A percentile compares a stretch with the other conserved stretches of the same genome.
phyloP scores from a whole-genome alignment of 2,113 vertebrate species.

The Hyperoodon ampullatus region DNA sequence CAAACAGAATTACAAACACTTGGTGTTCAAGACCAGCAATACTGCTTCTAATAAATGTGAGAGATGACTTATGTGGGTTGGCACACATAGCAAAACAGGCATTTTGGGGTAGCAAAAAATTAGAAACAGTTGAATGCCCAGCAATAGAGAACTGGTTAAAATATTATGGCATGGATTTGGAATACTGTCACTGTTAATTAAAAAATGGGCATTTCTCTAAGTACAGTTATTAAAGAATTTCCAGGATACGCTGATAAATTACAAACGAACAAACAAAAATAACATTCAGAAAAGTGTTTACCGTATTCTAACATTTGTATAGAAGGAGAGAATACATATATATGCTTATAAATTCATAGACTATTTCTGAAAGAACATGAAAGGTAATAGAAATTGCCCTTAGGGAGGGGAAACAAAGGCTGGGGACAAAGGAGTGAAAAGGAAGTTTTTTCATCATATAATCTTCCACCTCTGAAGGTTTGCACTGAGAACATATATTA shows the following conservation, averaged over 20 bases:
- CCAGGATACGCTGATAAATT: background rate
- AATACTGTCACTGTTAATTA: background rate
- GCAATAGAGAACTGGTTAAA: background rate
- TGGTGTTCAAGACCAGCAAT: background rate
- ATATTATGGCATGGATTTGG: background rate
- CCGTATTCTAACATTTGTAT: background rate
- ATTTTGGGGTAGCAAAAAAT: background rate
- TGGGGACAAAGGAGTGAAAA: background rate
- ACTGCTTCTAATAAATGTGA: background rate
- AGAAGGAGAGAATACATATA: background rate
- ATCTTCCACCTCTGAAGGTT: background rate
- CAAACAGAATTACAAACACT: background rate
- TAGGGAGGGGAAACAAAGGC: no score
- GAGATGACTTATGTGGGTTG: background rate
- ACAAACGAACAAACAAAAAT: background rate
- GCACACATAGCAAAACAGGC: background rate
- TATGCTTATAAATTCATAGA: background rate
- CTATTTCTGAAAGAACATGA: background rate
- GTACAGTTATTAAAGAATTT: background rate
- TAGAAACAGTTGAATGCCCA: background rate
- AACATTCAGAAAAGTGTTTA: background rate
- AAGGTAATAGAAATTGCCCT: background rate
- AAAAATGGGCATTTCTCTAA: background rate
- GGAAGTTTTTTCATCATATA: background rate
- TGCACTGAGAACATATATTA: background rate